Conservation (phyloP, 2,888 invertebrate genomes). For the Catocala sponsa region DNA sequence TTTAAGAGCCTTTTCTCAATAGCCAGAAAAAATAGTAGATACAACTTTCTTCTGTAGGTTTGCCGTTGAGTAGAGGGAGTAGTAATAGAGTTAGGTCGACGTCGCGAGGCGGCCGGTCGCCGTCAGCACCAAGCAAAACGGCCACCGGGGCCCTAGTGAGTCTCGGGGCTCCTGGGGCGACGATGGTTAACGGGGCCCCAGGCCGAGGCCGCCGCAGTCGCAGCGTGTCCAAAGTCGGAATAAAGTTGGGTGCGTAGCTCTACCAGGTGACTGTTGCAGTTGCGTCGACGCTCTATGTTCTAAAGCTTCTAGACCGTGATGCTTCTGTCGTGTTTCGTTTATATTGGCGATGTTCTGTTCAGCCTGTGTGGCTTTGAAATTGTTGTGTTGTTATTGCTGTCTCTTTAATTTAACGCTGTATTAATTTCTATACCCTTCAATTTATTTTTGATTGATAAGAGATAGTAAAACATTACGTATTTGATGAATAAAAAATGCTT, state of each 20-base stretch:
- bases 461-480: conserved; percentile 15
- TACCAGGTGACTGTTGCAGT: conserved; percentile 76
- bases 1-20: conserved; percentile 68
- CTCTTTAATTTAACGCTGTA: conserved; percentile 20
- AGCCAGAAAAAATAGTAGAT: conserved; percentile 65
- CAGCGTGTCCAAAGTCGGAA: conserved; percentile 86
- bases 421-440: neutral
- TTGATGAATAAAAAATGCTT: conserved; percentile 7
- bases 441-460: conserved; percentile 16
- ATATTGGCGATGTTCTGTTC: conserved; percentile 44
- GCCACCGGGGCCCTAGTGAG: conserved; percentile 51
- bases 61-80: conserved; percentile 90
- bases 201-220: conserved; percentile 80
- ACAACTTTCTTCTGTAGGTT: conserved; percentile 86
- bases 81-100: conserved; percentile 88
- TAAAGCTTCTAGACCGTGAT: conserved; percentile 58
- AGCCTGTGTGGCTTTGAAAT: conserved; percentile 52
- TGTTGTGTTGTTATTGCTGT: conserved; percentile 34
- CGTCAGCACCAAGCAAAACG: conserved; percentile 80
- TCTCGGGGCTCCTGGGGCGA: conserved; percentile 52
- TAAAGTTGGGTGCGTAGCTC: conserved; percentile 86
- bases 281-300: conserved; percentile 85
- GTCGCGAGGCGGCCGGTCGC: conserved; percentile 81
- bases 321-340: conserved; percentile 53
- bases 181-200: conserved; percentile 62